Base-by-base conservation (phyloP, 2,113 vertebrate genomes). In the Oriolus oriolus region DNA sequence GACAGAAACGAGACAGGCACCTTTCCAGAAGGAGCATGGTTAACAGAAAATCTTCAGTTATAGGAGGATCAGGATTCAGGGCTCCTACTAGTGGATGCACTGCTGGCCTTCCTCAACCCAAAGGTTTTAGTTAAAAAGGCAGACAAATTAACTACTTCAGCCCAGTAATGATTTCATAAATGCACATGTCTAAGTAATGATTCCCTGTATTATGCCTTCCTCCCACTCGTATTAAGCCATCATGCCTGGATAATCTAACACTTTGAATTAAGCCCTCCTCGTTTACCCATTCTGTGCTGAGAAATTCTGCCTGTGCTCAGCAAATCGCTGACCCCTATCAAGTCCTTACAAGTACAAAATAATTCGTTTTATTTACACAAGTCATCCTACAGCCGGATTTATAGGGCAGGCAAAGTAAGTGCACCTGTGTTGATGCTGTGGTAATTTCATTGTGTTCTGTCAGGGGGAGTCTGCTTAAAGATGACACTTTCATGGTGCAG, bases 151-250 rank as follows among this genome's bases (percentile, higher is more conserved):
- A 76, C 87, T 91, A 7, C 87, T 94, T 92, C 47, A 94, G 53
- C 57, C 65, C 80, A 47, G 77, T 89, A 95, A 96, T 82, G 83
- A 94, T 93, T 96, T 96, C 76, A 94, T 95, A 96, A 97, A 91
- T 56, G 70, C 95, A 76, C 13, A 13, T 90, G 88, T 92, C 66
- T 83, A 54, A 86, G 76, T 87, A 95, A 89, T 92, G 95, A 91
- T 93, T 87, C 85, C 57, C 47, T 89, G 66, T 74, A 49, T 74
- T 94, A 87, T 90, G 41, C 80, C 65, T 93, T 89, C 80, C 92
- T 97, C 95, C 95, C 86, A 88, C 87, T 93, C 0, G 1, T 35
- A 93, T 93, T 92, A 95, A 96, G 80, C 76, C 93, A 92, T 96
- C 90, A 92, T 0, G 53, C 80, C 88, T 95, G 79, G 88, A 44